Base-by-base conservation (phyloP, 2,113 vertebrate species). In the Aegotheles bennettii region DNA sequence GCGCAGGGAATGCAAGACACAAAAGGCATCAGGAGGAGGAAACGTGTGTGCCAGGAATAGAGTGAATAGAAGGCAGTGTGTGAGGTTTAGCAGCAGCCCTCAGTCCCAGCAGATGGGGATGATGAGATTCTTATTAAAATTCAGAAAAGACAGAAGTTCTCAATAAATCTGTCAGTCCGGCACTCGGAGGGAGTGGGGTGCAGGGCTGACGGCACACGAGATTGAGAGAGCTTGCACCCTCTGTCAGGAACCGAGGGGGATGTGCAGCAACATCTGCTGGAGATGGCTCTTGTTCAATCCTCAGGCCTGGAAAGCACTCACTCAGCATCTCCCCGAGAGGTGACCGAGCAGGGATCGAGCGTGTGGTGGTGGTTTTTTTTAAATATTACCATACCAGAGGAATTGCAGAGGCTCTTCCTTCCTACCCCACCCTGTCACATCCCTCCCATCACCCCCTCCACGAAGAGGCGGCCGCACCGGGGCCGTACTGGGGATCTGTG, bases 81-180 rank as follows among this genome's bases (percentile, higher is more conserved):
- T 81, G 84, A 65, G 21, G 36, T 92, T 33, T 54, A 86, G 76
- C 63, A 86, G 83, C 79, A 83, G 60, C 89, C 26, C 51, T 93
- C 21, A 1, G 6, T 69, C 59, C 54, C 1, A 0, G 75, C 90
- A 93, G 75, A 92, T 86, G 82, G 74, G 50, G 67, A 80, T 80
- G 59, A 92, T 87, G 80, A 90, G 43, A 59, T 75, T 61, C 51
- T 84, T 86, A 93, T 78, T 90, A 77, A 93, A 85, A 95, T 77
- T 85, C 83, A 90, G 71, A 70, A 86, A 84, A 86, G 36, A 18
- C 67, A 79, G 65, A 87, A 67, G 60, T 90, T 90, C 76, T 70
- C 71, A 61, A 75, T 96, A 84, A 79, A 86, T 88, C 78, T 67
- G 79, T 23, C 56, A 60, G 42, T 31, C 73, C 13, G 4, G 92